Conservation (phyloP, 2,113 vertebrate genomes). For the Pagrus major region DNA sequence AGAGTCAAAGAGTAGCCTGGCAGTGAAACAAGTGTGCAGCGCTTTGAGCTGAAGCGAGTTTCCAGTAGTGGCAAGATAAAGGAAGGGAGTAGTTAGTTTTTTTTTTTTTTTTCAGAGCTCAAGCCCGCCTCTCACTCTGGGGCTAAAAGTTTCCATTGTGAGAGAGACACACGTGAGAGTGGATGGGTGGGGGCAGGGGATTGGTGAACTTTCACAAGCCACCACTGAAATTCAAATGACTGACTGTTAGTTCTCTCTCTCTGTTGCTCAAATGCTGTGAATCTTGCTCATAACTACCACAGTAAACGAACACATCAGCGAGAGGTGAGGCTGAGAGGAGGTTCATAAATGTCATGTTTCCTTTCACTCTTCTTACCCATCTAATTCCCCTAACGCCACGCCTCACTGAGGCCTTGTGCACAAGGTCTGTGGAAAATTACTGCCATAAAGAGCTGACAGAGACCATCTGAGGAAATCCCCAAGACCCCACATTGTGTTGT, state of each 20-base stretch:
- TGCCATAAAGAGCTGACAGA: slow-evolving; percentile 68
- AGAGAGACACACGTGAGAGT: slow-evolving; percentile 78
- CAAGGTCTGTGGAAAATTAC: slow-evolving; percentile 84
- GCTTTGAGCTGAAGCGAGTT: slow-evolving; percentile 63
- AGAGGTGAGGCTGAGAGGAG: background rate
- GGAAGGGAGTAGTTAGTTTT: slow-evolving; percentile 68
- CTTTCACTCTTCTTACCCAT: slow-evolving; percentile 43
- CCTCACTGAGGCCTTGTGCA: slow-evolving; percentile 61
- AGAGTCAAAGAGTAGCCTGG: slow-evolving; percentile 47
- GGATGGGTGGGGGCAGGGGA: slow-evolving; percentile 65
- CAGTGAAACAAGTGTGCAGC: slow-evolving; percentile 46
- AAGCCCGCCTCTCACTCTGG: slow-evolving; percentile 77
- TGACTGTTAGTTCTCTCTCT: slow-evolving; percentile 8
- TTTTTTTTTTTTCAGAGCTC: slow-evolving; percentile 31
- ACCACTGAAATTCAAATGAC: slow-evolving; percentile 55
- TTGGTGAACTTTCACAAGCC: slow-evolving; percentile 71
- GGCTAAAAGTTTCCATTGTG: slow-evolving; percentile 88
- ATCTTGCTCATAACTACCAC: background rate
- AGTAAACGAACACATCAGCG: background rate
- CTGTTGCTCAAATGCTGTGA: background rate
- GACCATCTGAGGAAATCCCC: slow-evolving; percentile 74
- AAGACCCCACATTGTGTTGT: slow-evolving; percentile 46
- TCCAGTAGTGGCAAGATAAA: slow-evolving; percentile 77
- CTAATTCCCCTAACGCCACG: slow-evolving; percentile 61
- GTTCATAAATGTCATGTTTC: slow-evolving; percentile 52